phyloP scores from a whole-genome alignment of 2,888 invertebrate genomes.

The Drosophila nigricruria region DNA sequence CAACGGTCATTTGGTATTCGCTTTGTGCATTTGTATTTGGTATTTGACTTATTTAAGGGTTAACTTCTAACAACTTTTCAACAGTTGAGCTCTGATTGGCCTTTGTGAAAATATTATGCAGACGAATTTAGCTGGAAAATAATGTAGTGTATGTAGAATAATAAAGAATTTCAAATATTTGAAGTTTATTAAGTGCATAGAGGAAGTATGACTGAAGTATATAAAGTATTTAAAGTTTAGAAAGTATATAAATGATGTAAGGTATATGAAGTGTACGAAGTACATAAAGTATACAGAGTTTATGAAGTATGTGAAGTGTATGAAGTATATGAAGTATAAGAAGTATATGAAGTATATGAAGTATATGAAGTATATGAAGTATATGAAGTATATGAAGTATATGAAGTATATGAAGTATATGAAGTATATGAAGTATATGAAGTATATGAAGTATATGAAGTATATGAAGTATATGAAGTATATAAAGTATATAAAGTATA shows the following conservation, averaged over 20 bases:
- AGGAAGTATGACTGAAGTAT: not conserved
- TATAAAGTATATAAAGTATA: too few relatives aligned
- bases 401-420: not conserved
- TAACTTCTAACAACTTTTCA: conserved; percentile 47
- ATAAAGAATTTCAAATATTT: too few relatives aligned
- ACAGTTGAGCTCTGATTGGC: conserved; percentile 35
- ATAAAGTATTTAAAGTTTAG: not conserved
- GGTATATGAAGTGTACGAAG: not conserved
- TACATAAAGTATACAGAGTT: not conserved
- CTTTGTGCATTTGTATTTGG: conserved; percentile 68
- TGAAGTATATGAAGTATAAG: not conserved
- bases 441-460: not conserved
- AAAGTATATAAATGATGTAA: not conserved
- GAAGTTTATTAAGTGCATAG: too few relatives aligned
- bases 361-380: not conserved
- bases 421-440: too few relatives aligned
- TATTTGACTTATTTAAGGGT: conserved; percentile 44
- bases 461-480: not conserved
- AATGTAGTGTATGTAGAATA: not conserved
- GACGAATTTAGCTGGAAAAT: conserved; percentile 23
- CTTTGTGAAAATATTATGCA: conserved; percentile 37
- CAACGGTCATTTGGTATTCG: conserved; percentile 60
- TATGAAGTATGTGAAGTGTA: not conserved
- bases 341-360: not conserved
- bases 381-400: not conserved